Evolutionary conservation across 2,797 vertebrate genomes (phyloP), one percentile per base, ranked within the genome.

Genomic region (Acrocephalus scirpaceus): DNA sequence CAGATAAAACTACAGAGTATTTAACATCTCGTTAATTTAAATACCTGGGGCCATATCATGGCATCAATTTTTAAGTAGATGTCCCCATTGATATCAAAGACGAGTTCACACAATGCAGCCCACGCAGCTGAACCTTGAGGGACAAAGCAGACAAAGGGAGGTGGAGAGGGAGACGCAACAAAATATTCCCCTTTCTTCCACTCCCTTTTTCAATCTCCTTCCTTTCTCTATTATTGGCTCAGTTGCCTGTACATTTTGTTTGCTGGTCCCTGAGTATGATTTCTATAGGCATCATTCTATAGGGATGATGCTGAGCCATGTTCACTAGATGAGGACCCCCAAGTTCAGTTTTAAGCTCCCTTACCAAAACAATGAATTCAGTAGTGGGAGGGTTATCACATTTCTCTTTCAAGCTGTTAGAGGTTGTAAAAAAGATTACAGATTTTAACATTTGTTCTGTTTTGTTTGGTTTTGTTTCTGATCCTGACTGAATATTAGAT

Each of bases 21-120:
- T 97, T 97, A 97, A 97, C 95, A 96, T 88, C 94, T 96, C 56
- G 40, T 97, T 97, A 97, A 95, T 97, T 96, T 96, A 96, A 97
- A 93, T 96, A 97, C 95, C 96, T 96, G 95, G 84, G 95, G 97
- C 95, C 93, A 95, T 97, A 97, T 94, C 84, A 62, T 23, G 76
- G 69, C 81, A 96, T 95, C 93, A 95, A 71, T 97, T 96, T 97
- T 96, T 96, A 83, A 96, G 91, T 93, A 95, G 93, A 95, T 83
- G 91, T 96, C 95, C 95, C 91, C 81, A 93, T 3, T 88, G 97
- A 95, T 97, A 96, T 95, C 92, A 96, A 96, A 97, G 95, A 90
- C 1, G 1, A 82, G 69, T 97, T 94, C 89, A 88, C 90, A 88
- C 54, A 92, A 42, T 77, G 93, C 3, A 3, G 71, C 36, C 92